phyloP scores from a whole-genome alignment of 2,113 vertebrate species.

The Callopanchax toddi region DNA sequence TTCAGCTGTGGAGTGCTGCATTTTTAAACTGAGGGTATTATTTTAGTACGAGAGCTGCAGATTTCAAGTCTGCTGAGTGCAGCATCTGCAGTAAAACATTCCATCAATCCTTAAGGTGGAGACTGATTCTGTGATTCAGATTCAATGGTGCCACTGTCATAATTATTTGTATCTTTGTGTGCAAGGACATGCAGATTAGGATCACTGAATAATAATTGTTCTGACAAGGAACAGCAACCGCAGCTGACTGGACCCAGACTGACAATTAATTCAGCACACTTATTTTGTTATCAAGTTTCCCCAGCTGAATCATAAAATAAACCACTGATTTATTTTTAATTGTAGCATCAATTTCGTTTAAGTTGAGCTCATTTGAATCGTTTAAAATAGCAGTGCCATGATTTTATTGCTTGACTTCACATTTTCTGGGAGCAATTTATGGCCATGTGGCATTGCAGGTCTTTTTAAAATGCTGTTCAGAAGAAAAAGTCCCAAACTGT shows the following conservation, averaged over 20 bases:
- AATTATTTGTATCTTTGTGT: constrained; percentile 14
- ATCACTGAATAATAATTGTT: constrained; percentile 21
- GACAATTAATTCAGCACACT: constrained; percentile 20
- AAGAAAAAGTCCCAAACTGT: constrained; percentile 8
- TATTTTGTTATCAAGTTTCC: constrained; percentile 10
- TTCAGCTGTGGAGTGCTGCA: constrained; percentile 41
- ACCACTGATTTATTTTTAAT: background rate
- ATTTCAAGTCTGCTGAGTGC: constrained; percentile 13
- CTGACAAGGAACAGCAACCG: constrained; percentile 7
- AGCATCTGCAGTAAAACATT: constrained; percentile 8
- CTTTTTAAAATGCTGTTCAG: constrained; percentile 40
- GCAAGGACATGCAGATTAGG: constrained; percentile 10
- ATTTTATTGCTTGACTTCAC: background rate
- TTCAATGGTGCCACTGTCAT: constrained; percentile 9
- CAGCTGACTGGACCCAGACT: background rate
- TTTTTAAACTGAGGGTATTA: constrained; percentile 44
- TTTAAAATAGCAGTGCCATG: background rate
- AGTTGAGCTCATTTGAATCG: background rate
- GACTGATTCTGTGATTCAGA: too few relatives aligned
- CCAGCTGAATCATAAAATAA: constrained; percentile 16
- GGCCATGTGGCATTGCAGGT: constrained; percentile 24
- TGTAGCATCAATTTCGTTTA: background rate
- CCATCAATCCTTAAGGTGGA: constrained; percentile 6
- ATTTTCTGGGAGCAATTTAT: background rate
- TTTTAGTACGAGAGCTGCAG: constrained; percentile 29